phyloP scores from a whole-genome alignment of 1,140 invertebrate genomes.

The Pseudachorutes palmiensis region DNA sequence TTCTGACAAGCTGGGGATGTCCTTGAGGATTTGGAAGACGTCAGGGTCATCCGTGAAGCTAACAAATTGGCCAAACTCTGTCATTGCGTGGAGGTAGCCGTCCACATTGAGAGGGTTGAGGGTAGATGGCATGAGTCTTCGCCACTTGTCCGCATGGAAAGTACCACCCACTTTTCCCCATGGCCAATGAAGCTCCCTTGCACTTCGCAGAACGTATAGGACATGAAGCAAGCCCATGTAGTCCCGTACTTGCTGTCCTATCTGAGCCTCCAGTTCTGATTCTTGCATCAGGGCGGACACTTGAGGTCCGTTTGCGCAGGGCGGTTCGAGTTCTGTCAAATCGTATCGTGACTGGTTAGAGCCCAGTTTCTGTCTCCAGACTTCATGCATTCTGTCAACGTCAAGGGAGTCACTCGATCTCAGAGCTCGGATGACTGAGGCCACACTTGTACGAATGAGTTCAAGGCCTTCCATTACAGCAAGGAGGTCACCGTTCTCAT shows the following conservation, averaged over 20 bases:
- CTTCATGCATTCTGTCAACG: background rate
- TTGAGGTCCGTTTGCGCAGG: background rate
- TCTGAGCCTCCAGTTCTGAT: background rate
- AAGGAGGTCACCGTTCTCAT: conserved; percentile 8
- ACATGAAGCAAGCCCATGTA: background rate
- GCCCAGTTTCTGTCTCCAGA: background rate
- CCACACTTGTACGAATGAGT: conserved; percentile 14
- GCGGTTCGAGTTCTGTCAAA: background rate
- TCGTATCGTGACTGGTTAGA: background rate
- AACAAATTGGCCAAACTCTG: background rate
- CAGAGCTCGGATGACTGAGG: conserved; percentile 6
- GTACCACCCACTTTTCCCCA: background rate
- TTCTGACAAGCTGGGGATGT: background rate
- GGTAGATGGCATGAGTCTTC: background rate
- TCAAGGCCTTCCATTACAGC: conserved; percentile 17
- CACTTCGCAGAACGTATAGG: background rate
- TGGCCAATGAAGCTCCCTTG: background rate
- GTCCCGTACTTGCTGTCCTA: background rate
- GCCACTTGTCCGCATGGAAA: background rate
- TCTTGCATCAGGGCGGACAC: background rate
- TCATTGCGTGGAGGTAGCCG: background rate
- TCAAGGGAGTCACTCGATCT: background rate
- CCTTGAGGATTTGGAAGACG: background rate
- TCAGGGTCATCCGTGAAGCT: background rate
- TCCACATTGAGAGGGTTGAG: background rate